Conservation (phyloP, 2,797 vertebrate genomes). For the Brachyalestes nurse region DNA sequence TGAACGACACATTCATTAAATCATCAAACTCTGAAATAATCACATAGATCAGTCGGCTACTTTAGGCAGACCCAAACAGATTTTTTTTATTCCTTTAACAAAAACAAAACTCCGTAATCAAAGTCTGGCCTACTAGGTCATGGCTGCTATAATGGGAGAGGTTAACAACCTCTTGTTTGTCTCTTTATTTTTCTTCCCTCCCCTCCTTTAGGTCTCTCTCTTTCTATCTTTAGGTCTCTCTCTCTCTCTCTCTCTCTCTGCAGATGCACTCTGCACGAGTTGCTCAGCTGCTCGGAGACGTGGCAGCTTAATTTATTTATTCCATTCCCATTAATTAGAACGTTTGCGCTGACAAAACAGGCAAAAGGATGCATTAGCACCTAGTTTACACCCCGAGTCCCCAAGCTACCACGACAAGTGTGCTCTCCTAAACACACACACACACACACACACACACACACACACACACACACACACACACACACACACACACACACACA, state of each 20-base stretch:
- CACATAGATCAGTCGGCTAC: background rate
- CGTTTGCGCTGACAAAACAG: constrained; percentile 71
- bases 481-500: constrained; percentile 33
- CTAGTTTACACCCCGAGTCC: constrained; percentile 71
- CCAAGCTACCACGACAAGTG: constrained; percentile 56
- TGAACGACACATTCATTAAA: background rate
- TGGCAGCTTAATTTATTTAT: constrained; percentile 73
- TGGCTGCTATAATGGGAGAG: constrained; percentile 38
- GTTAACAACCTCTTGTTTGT: constrained; percentile 29
- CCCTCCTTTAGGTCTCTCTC: background rate
- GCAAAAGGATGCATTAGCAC: constrained; percentile 74
- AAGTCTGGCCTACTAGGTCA: constrained; percentile 39
- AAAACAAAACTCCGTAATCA: constrained; percentile 35
- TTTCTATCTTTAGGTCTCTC: too few species aligned
- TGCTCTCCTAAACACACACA: constrained; percentile 46
- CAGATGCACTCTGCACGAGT: constrained; percentile 49
- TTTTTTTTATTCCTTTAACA: constrained; percentile 4
- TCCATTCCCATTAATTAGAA: constrained; percentile 73
- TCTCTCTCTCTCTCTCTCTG: constrained; percentile 1
- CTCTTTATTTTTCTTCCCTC: constrained; percentile 13
- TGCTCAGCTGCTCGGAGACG: constrained; percentile 68
- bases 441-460: constrained; percentile 50
- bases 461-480: constrained; percentile 20
- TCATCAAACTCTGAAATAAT: background rate
- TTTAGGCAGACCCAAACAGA: constrained; percentile 18